These are phyloP conservation scores for Salvelinus namaycush DNA, from an alignment of 2,113 vertebrate species.

Conservation along the genomic window DNA sequence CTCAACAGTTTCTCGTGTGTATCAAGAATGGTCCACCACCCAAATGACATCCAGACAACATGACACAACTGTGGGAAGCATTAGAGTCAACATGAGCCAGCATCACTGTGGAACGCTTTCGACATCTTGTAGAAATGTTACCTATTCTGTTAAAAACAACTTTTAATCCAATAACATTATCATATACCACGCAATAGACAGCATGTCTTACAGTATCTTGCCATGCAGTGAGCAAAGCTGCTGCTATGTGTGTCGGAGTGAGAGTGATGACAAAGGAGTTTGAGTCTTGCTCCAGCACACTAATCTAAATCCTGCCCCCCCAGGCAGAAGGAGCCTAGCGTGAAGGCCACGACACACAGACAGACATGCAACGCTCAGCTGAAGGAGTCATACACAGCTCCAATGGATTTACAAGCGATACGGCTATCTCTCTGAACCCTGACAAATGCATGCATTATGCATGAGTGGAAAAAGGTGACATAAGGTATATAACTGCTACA, in stretches of 20 bases:
- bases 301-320: constrained; percentile 9
- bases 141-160: not conserved
- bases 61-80: too few species aligned
- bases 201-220: not conserved
- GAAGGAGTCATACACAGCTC: too few species aligned
- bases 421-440: not conserved
- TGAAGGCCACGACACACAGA: constrained; percentile 4
- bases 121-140: not conserved
- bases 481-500: not conserved
- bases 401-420: not conserved
- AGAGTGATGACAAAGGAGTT: constrained; percentile 8
- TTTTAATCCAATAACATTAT: not conserved
- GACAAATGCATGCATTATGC: not conserved
- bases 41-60: too few species aligned
- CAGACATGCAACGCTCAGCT: not conserved
- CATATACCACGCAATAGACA: not conserved
- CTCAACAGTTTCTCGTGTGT: too few species aligned
- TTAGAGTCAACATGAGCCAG: too few species aligned
- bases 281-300: constrained; percentile 12
- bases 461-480: not conserved
- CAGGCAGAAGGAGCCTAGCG: not conserved
- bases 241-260: not conserved
- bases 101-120: too few species aligned
- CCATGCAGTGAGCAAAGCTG: not conserved
- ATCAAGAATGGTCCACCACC: too few species aligned